Evolutionary conservation across 2,888 invertebrate species (phyloP), one percentile per base, ranked within the genome.

Genomic region (Pyrrhosoma nymphula): DNA sequence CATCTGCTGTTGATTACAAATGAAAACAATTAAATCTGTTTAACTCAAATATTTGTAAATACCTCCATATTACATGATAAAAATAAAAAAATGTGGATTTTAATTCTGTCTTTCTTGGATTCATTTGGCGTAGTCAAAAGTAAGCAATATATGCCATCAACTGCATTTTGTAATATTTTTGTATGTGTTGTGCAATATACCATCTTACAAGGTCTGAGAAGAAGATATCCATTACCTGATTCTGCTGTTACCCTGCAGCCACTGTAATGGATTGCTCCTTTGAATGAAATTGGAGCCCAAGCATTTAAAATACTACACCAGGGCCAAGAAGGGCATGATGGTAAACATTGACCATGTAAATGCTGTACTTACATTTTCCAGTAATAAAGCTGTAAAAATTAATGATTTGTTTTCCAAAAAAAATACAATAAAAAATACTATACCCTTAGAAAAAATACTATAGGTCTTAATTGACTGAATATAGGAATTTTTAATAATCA

Each of bases 21-120:
- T 16, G 82, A 82, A 69, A 82, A 16, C 82, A 82, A n/a, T n/a
- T n/a, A n/a, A 69, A 69, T 4, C 30, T 82, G 82, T 35, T 82
- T 82, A 16, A 82, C 35, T 0, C 82, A 82, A 35, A 82, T 82
- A 82, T 82, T 30, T 82, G 82, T 82, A 82, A 82, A 82, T 82
- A 82, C 82, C 82, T 82, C 26, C 82, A 30, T 35, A 30, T 82
- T 82, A 82, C 14, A 82, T 35, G 18, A 82, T 35, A 82, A 82
- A 82, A 82, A 82, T 82, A 82, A 82, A 82, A 69, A 82, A 82
- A 35, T n/a, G n/a, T 82, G 82, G 82, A 82, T 82, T 82, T 82
- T 16, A 82, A 14, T 35, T 35, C 23, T 18, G 35, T 69, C 2
- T 35, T 82, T 82, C 26, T 82, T 82, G 82, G 18, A 35, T 10